Base-by-base conservation (phyloP, 1,140 invertebrate genomes). In the Pogonomyrmex californicus region DNA sequence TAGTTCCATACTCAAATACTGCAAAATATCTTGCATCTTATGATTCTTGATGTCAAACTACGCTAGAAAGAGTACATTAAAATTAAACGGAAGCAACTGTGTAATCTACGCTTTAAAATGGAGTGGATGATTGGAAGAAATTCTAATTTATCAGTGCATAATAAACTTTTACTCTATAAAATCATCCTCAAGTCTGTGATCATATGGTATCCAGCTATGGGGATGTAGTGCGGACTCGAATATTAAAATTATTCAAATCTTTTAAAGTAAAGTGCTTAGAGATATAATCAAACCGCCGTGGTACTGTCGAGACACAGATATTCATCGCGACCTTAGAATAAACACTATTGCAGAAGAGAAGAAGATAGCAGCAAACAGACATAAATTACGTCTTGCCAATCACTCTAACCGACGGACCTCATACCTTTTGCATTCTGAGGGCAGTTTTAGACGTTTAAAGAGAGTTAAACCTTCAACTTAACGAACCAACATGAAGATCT, bases 211-310 rank as follows among this genome's bases (percentile, higher is more conserved):
- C 5, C n/a, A 66, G 41, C 4, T 65, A 0, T 65, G 36, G 14
- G 14, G 36, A 17, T 65, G 62, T 14, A 65, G 36, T 38, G 65
- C 65, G 4, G 17, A 17, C 17, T 63, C 33, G 0, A 63, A 36
- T 17, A 14, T 63, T 14, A 63, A 63, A 63, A 63, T 63, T 17
- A 63, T 63, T 3, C 33, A 63, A 63, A 9, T 5, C 2, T 66
- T 66, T n/a, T 38, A 66, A 10, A 66, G 10, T 4, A 44, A 66
- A 23, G 63, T 66, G 38, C 63, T 66, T 14, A 66, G 38, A 66
- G 58, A 62, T 9, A 62, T 62, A 33, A 30, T 33, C 12, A 33
- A 33, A 3, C 23, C 58, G 30, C 58, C 30, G 30, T 33, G n/a
- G 30, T 62, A 62, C 17, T 62, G 58, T 62, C 7, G 56, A 2